Conservation (phyloP, 2,113 vertebrate species). For the Numenius arquata region DNA sequence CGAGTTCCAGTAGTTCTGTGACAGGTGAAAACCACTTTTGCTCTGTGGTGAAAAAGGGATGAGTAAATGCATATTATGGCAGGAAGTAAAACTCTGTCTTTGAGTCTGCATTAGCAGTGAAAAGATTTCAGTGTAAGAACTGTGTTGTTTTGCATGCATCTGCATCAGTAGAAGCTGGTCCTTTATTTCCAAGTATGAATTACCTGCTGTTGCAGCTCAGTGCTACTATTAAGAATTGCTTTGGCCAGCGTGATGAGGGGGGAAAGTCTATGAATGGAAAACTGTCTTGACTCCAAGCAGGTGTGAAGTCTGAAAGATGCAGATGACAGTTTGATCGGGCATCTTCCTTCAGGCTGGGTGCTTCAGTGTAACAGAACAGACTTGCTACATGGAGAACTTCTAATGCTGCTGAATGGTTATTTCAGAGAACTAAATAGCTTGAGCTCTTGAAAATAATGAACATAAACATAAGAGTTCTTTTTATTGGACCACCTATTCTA, state of each 20-base stretch:
- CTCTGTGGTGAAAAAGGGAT: not conserved
- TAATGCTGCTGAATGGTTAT: not conserved
- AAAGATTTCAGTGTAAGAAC: conserved; percentile 43
- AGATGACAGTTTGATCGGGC: not conserved
- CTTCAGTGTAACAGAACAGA: not conserved
- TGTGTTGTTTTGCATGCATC: conserved; percentile 31
- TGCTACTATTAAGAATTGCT: conserved; percentile 11
- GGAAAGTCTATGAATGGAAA: conserved; percentile 34
- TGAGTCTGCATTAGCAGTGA: conserved; percentile 5
- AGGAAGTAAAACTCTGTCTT: conserved; percentile 15
- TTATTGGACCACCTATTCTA: not conserved
- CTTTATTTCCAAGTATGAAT: conserved; percentile 44
- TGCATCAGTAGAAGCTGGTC: conserved; percentile 22
- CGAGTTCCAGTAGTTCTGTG: conserved; percentile 2
- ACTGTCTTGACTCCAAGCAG: conserved; percentile 45
- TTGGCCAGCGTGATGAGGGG: not conserved
- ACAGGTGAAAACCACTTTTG: conserved; percentile 32
- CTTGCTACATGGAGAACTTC: not conserved
- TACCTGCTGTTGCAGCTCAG: conserved; percentile 52
- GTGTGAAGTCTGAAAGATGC: conserved; percentile 49
- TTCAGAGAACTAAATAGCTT: not conserved
- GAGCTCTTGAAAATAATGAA: conserved; percentile 2
- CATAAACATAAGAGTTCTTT: not conserved
- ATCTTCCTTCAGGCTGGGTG: conserved; percentile 3
- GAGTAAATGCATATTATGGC: conserved; percentile 16